A percentile compares a stretch with the other conserved stretches of the same genome.
Conservation (phyloP, 2,888 invertebrate species). For the Pandemis cinnamomeana region DNA sequence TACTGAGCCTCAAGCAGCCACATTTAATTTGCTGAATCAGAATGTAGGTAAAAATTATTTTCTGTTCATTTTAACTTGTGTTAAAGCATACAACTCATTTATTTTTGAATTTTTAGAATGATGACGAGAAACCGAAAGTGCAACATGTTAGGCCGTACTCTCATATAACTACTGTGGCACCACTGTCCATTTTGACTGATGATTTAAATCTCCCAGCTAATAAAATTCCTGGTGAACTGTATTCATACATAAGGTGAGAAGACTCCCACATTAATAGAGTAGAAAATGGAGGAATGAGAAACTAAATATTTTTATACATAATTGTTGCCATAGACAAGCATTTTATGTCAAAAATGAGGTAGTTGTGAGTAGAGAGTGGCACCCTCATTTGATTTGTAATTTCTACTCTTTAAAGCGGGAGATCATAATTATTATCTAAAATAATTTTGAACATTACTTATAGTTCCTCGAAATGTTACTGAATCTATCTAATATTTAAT, state of each 20-base stretch:
- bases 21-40: conserved; percentile 88
- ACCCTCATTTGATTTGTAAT: no score
- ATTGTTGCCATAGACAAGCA: no score
- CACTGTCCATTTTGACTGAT: conserved; percentile 92
- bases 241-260: conserved; percentile 83
- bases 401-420: no score
- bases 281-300: no score
- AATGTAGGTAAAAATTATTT: conserved; percentile 55
- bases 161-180: conserved; percentile 89
- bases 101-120: conserved; percentile 55
- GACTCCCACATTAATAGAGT: not conserved
- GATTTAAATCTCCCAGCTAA: conserved; percentile 86
- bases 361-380: no score
- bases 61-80: not conserved
- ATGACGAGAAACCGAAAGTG: conserved; percentile 47
- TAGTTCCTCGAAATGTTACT: no score
- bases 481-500: not conserved
- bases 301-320: no score
- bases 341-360: no score
- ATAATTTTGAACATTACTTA: no score
- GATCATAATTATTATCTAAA: no score
- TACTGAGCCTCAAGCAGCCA: conserved; percentile 89
- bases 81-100: not conserved
- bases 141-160: conserved; percentile 84
- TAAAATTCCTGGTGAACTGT: conserved; percentile 88